Conservation (phyloP, 2,888 invertebrate genomes). For the Troides oblongomaculatus region DNA sequence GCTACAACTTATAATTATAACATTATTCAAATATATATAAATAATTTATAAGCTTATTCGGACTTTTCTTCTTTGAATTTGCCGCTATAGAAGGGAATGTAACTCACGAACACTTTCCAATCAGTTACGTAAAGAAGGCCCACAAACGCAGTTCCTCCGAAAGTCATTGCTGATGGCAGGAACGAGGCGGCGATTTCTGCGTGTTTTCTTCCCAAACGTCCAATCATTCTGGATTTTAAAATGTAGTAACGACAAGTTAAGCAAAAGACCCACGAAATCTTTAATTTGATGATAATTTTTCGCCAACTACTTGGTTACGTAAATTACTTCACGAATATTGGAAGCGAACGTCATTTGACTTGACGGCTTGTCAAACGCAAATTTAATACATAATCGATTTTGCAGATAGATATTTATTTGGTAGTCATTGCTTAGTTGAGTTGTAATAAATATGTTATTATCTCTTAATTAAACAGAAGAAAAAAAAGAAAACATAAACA, state of each 20-base stretch:
- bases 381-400: neutral
- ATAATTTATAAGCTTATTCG: slow-evolving; percentile 42
- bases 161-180: slow-evolving; percentile 81
- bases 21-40: slow-evolving; percentile 35
- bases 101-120: slow-evolving; percentile 86
- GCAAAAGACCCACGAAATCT: neutral
- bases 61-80: slow-evolving; percentile 81
- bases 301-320: slow-evolving; percentile 26
- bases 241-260: neutral
- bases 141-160: slow-evolving; percentile 83
- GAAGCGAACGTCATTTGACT: neutral
- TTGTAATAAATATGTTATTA: too few relatives aligned
- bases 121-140: slow-evolving; percentile 86
- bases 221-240: slow-evolving; percentile 50
- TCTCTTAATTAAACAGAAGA: too few relatives aligned
- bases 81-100: slow-evolving; percentile 87
- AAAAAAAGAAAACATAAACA: too few relatives aligned
- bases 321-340: slow-evolving; percentile 10
- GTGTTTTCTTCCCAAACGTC: slow-evolving; percentile 82
- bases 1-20: slow-evolving; percentile 43
- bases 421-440: too few relatives aligned
- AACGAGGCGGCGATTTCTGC: slow-evolving; percentile 74
- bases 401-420: neutral
- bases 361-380: neutral
- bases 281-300: neutral